A percentile compares a stretch with the other conserved stretches of the same genome.
Evolutionary conservation across 35 echinoderm and acorn worm genomes (phyloP).

Genomic region (Strongylocentrotus purpuratus): DNA sequence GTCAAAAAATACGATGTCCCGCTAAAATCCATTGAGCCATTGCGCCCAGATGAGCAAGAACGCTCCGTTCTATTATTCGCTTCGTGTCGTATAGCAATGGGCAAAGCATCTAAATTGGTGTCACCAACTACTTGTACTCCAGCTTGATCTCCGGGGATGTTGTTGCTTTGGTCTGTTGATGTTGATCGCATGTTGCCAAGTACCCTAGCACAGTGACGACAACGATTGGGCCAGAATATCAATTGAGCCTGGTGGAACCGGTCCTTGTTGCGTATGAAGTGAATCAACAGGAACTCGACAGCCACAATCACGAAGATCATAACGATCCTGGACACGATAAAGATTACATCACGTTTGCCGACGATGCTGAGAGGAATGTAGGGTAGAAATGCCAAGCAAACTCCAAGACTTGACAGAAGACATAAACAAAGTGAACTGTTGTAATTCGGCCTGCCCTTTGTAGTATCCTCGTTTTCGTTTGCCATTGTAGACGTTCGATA

Average conservation of each 20-base stretch:
- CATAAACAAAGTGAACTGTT: not conserved
- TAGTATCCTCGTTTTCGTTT: not conserved
- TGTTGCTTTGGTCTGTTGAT: not conserved
- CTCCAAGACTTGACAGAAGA: conserved; percentile 3
- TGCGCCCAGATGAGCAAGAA: not conserved
- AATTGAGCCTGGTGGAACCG: not conserved
- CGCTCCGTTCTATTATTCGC: not conserved
- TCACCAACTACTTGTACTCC: not conserved
- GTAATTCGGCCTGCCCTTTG: not conserved
- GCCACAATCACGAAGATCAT: not conserved
- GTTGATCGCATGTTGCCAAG: not conserved
- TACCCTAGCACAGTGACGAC: not conserved
- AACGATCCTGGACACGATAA: not conserved
- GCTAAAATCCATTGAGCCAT: not conserved
- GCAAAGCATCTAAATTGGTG: not conserved
- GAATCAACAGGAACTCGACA: not conserved
- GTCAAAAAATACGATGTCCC: not conserved
- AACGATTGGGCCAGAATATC: not conserved
- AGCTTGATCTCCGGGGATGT: not conserved
- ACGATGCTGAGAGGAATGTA: not conserved
- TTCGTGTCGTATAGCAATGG: not conserved
- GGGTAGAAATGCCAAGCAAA: not conserved
- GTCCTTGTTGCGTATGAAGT: not conserved
- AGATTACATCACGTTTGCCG: not conserved
- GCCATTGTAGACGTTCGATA: not conserved